Conservation (phyloP, 2,797 vertebrate genomes). For the Morelia viridis region DNA sequence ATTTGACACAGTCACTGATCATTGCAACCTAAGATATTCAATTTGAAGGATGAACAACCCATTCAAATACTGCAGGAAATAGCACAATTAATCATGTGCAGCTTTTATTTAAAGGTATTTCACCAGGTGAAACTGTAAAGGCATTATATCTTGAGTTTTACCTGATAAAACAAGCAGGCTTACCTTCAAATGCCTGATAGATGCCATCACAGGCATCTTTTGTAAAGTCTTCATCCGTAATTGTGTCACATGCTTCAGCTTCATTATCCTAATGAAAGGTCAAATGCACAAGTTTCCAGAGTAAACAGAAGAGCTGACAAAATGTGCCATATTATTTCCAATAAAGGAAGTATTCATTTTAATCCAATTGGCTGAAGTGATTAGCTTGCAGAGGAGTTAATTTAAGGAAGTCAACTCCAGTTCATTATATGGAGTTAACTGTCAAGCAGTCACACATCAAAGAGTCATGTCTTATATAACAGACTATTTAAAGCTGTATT, state of each 20-base stretch:
- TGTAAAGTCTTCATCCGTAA: slow-evolving; percentile 69
- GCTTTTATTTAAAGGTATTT: background rate
- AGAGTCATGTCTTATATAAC: background rate
- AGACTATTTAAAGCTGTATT: background rate
- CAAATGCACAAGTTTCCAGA: slow-evolving; percentile 37
- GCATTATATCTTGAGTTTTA: slow-evolving; percentile 1
- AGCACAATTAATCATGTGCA: slow-evolving; percentile 17
- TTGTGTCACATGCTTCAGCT: slow-evolving; percentile 62
- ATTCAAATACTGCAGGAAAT: background rate
- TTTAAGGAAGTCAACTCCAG: slow-evolving; percentile 7
- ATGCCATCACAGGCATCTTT: slow-evolving; percentile 69
- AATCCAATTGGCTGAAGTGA: slow-evolving; percentile 16
- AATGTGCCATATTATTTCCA: background rate
- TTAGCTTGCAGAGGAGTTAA: background rate
- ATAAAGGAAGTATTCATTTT: slow-evolving; percentile 6
- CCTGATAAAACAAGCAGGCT: slow-evolving; percentile 45
- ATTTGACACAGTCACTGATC: background rate
- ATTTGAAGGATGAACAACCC: background rate
- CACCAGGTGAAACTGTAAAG: background rate
- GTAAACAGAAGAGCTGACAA: slow-evolving; percentile 37
- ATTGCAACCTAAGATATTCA: background rate
- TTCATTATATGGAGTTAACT: background rate
- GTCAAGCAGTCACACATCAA: background rate
- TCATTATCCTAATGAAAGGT: slow-evolving; percentile 62
- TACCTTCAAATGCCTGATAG: slow-evolving; percentile 70